These are phyloP conservation scores for Schrankia costaestrigalis DNA, from an alignment of 2,888 invertebrate genomes.

Conservation along the genomic window DNA sequence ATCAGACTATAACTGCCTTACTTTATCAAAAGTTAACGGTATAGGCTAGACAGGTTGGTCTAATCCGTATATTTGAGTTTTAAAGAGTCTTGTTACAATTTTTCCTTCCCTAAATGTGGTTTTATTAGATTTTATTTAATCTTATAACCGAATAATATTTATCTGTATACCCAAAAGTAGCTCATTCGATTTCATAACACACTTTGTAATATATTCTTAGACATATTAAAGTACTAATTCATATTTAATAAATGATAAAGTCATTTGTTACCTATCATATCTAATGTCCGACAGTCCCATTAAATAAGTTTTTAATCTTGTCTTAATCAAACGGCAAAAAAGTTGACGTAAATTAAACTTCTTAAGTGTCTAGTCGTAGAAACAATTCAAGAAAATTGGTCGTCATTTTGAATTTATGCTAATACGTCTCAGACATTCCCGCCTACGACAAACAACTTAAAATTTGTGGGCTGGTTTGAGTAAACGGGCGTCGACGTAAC, in stretches of 20 bases:
- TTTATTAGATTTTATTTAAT: too few relatives aligned
- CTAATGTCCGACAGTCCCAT: conserved; percentile 22
- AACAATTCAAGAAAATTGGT: conserved; percentile 53
- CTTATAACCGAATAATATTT: too few relatives aligned
- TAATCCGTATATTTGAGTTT: too few relatives aligned
- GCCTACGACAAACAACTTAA: conserved; percentile 46
- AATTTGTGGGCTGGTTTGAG: conserved; percentile 24
- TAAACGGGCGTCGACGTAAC: conserved; percentile 30
- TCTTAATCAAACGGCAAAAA: conserved; percentile 25
- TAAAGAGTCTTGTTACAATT: too few relatives aligned
- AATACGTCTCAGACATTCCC: conserved; percentile 50
- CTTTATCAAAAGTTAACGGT: too few relatives aligned
- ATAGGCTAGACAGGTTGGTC: too few relatives aligned
- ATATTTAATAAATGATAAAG: conserved; percentile 26
- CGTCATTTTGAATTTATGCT: conserved; percentile 63
- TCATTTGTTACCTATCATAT: conserved; percentile 27
- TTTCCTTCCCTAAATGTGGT: too few relatives aligned
- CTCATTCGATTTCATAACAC: conserved; percentile 21
- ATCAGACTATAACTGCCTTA: too few relatives aligned
- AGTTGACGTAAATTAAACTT: conserved; percentile 39
- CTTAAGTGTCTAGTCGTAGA: conserved; percentile 49
- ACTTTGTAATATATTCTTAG: conserved; percentile 27
- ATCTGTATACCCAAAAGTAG: conserved; percentile 8
- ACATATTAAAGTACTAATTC: conserved; percentile 30
- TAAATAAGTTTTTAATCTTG: conserved; percentile 26